phyloP scores from a whole-genome alignment of 2,888 invertebrate species.

The Erynnis tages region DNA sequence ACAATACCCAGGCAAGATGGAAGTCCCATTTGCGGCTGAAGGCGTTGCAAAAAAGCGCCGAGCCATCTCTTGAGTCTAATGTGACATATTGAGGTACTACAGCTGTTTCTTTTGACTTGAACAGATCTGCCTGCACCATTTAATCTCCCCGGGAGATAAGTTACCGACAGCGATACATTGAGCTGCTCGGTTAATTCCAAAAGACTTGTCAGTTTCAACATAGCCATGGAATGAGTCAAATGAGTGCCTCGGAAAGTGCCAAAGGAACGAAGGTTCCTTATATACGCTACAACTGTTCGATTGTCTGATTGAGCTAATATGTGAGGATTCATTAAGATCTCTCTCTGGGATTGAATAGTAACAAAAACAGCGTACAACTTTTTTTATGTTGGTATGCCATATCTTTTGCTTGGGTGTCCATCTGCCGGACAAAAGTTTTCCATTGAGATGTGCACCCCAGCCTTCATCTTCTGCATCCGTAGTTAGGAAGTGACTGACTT shows the following conservation, averaged over 20 bases:
- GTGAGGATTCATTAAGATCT: not conserved
- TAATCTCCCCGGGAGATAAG: not conserved
- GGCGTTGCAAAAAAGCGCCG: not conserved
- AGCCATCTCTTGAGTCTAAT: not conserved
- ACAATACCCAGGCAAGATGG: not conserved
- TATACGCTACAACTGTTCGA: not conserved
- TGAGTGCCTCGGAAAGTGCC: too few species aligned
- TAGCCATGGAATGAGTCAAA: too few species aligned
- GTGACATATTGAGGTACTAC: not conserved
- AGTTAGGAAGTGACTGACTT: slow-evolving; percentile 26
- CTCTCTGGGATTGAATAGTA: not conserved
- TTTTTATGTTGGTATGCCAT: not conserved
- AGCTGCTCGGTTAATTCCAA: not conserved
- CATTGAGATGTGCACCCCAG: not conserved
- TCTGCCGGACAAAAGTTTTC: not conserved
- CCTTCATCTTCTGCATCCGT: not conserved
- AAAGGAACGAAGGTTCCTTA: too few species aligned
- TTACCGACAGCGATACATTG: not conserved
- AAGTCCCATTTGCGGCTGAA: not conserved
- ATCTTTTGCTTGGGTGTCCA: not conserved
- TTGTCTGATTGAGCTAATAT: not conserved
- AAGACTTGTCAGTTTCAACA: too few species aligned
- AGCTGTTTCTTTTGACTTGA: not conserved
- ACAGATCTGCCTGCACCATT: not conserved
- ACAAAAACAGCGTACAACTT: not conserved